Conservation (phyloP, 2,797 vertebrate species). For the Enteromius paludinosus region DNA sequence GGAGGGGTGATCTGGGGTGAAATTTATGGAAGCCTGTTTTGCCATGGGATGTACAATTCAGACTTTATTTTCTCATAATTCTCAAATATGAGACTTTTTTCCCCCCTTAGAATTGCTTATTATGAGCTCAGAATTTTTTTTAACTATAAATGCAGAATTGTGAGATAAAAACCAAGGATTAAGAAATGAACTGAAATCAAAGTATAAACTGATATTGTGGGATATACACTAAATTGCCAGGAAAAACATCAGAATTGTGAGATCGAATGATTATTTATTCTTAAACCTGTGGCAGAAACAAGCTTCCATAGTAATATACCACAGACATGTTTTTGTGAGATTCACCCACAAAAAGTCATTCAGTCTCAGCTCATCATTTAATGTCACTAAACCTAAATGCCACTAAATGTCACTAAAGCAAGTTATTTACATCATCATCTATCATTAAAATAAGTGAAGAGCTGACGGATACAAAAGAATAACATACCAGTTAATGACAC, state of each 20-base stretch:
- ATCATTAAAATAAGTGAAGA: neutral
- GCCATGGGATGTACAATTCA: neutral
- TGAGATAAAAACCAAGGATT: neutral
- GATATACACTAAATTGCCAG: neutral
- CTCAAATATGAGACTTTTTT: neutral
- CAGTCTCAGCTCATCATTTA: neutral
- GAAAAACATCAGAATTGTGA: neutral
- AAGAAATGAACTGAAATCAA: neutral
- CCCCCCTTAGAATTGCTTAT: neutral
- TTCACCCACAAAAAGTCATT: neutral
- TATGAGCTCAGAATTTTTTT: too few relatives aligned
- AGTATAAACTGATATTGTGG: neutral
- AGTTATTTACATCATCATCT: neutral
- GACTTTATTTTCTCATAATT: neutral
- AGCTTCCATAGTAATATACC: neutral
- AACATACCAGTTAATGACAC: neutral
- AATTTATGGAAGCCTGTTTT: neutral
- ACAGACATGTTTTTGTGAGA: neutral
- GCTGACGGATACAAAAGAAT: neutral
- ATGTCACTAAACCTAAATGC: neutral
- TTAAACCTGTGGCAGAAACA: neutral
- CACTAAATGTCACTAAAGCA: neutral
- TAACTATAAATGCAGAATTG: neutral
- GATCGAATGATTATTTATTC: neutral
- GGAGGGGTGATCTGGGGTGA: neutral